Base-by-base conservation (phyloP, 2,888 invertebrate species). In the Trichacis sp. region DNA sequence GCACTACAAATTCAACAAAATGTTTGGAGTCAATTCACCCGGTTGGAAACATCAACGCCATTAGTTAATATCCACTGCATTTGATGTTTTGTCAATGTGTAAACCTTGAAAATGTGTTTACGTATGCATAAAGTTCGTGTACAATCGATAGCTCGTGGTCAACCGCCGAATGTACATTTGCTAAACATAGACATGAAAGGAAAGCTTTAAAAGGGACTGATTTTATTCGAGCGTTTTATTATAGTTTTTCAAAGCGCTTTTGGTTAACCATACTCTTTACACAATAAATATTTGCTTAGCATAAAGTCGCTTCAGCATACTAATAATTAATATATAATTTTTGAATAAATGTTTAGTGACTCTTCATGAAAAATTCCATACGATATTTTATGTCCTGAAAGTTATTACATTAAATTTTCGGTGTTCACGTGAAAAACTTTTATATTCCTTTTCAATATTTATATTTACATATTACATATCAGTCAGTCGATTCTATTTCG, bases 141-240 rank as follows among this genome's bases (percentile, higher is more conserved):
- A 8, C 53, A 53, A 60, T 60, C 60, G 49, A 65, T 65, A 65
- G 52, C 60, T 60, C 49, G 64, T 38, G 57, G 60, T 17, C 29
- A 15, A 46, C 56, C 57, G 20, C 49, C 56, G 53, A 65, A 65
- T 49, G 53, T 48, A 30, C 56, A 38, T 36, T 50, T 40, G 19
- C 43, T 43, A 19, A 43, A 43, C 1, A 51, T 45, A 45, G 56
- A 19, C 14, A 15, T 38, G 29, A 36, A 58, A 56, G 54, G 47
- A 50, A 64, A 45, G 54, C 43, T 15, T 33, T 38, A 15, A 56
- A 45, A 57, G 57, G 52, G 24, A 29, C 24, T 18, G 18, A 19
- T 42, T 42, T 42, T 9, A 42, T 17, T 18, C 3, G n/a, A 42
- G 15, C 42, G 18, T 4, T 3, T 4, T 36, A 36, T 42, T 42